Base-by-base conservation (phyloP, 2,888 invertebrate genomes). In the Gibbula magus region DNA sequence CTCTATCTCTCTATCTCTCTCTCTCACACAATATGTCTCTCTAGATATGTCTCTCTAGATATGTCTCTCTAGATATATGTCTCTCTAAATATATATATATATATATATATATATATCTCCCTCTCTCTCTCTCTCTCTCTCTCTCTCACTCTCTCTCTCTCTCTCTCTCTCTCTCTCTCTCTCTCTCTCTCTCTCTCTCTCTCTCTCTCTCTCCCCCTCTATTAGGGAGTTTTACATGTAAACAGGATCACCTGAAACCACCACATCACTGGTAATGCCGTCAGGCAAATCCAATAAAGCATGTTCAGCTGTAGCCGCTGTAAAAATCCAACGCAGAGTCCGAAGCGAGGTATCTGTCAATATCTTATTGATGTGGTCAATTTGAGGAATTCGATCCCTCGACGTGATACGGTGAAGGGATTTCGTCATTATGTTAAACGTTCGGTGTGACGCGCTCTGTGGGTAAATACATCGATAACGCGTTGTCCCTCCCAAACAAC, bases 361-460 rank as follows among this genome's bases (percentile, higher is more conserved):
- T 61, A 61, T 61, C 29, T 16, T 61, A 61, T 61, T 61, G 61
- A 61, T 61, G 61, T 18, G 29, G 61, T 61, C 61, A 61, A 61
- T 61, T 61, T 61, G 29, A 61, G 61, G 61, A 61, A 61, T 61
- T 61, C 61, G 61, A 61, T 61, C 61, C 16, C 61, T 10, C 29
- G 29, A 61, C 61, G 29, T 29, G 61, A 61, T 61, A 61, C 29
- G 61, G 29, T 25, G 61, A 16, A 29, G 10, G 29, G 4, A 25
- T 61, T 61, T 29, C 22, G 45, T 45, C 45, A 61, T 61, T 29
- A 61, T 61, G 61, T 61, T 22, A 61, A 61, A 29, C 61, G 61
- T 22, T 61, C 61, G 29, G 29, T 29, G 29, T 25, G 61, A 25
- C 61, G 61, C 1, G 22, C 16, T 25, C 29, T 16, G 61, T 61